These are phyloP conservation scores for Hetaerina americana DNA, from an alignment of 1,140 invertebrate species.

Conservation along the genomic window DNA sequence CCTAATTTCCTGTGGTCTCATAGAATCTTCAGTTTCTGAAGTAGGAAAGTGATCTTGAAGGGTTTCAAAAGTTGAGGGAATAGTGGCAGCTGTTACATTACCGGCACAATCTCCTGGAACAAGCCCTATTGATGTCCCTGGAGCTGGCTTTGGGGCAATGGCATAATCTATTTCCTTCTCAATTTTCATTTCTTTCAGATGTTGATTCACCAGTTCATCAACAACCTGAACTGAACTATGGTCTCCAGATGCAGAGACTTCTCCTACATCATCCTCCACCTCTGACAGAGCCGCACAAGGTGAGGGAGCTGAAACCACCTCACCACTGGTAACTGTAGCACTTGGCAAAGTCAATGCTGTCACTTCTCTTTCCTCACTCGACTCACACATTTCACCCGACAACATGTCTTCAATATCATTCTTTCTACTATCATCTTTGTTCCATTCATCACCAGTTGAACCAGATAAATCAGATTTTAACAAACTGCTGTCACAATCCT, in stretches of 20 bases:
- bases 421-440: background rate
- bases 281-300: background rate
- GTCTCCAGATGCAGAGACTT: background rate
- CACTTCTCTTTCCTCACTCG: background rate
- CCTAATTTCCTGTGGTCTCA: background rate
- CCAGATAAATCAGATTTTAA: background rate
- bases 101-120: background rate
- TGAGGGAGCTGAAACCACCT: background rate
- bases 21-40: background rate
- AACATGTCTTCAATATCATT: background rate
- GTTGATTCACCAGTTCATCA: background rate
- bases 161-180: background rate
- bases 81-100: background rate
- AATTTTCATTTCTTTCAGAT: slow-evolving; percentile 4
- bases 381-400: background rate
- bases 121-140: background rate
- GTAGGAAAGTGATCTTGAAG: background rate
- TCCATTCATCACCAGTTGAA: background rate
- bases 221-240: slow-evolving; percentile 2
- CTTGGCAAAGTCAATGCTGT: background rate
- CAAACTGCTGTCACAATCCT: background rate
- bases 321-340: background rate
- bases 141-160: background rate
- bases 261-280: background rate
- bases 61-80: background rate